Conservation (phyloP, 2,888 invertebrate genomes). For the Trichopoda pennipes region DNA sequence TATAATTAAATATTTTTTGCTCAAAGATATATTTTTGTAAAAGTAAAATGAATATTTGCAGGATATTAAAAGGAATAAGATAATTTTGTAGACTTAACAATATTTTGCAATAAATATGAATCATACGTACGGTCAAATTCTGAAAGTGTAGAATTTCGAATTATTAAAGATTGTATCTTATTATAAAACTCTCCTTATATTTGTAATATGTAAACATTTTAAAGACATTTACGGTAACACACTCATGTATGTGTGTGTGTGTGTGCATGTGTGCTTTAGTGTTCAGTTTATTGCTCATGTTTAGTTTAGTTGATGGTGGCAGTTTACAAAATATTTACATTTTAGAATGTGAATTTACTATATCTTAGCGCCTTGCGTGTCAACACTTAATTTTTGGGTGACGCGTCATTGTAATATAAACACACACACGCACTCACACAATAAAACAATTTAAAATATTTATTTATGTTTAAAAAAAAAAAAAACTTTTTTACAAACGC, state of each 20-base stretch:
- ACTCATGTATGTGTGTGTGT: neutral
- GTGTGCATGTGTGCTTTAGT: neutral
- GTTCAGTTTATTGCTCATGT: slow-evolving; percentile 24
- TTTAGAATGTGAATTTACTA: slow-evolving; percentile 62
- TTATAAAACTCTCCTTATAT: slow-evolving; percentile 13
- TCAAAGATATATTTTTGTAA: too few species aligned
- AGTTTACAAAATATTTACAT: slow-evolving; percentile 77
- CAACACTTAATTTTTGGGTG: slow-evolving; percentile 77
- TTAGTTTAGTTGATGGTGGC: slow-evolving; percentile 64
- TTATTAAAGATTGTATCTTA: neutral
- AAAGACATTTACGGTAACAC: neutral
- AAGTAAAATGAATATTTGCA: too few species aligned
- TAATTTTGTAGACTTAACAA: too few species aligned
- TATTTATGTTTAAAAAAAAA: neutral
- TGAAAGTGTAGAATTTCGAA: too few species aligned
- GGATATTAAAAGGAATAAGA: too few species aligned
- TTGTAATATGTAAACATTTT: neutral
- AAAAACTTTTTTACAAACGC: slow-evolving; percentile 28
- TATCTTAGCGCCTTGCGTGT: slow-evolving; percentile 78
- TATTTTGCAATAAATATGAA: too few species aligned
- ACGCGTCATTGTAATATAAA: slow-evolving; percentile 28
- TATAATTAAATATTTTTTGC: too few species aligned
- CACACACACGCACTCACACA: slow-evolving; percentile 25
- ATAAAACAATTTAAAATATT: neutral
- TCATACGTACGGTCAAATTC: too few species aligned